A percentile compares a stretch with the other conserved stretches of the same genome.
Conservation (phyloP, 2,113 vertebrate genomes). For the Austrofundulus limnaeus region DNA sequence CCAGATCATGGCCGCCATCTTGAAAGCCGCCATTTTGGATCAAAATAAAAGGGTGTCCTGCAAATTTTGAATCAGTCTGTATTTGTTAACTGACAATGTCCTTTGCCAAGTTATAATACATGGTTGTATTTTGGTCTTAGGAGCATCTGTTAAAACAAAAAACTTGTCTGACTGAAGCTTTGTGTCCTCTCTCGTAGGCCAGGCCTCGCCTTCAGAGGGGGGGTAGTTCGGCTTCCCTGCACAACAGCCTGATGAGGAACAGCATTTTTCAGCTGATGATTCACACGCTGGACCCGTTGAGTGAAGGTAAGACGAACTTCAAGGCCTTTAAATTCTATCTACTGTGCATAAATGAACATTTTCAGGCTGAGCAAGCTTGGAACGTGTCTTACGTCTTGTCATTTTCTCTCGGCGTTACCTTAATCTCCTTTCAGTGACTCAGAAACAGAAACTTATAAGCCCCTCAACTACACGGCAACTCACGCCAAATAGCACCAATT, state of each 20-base stretch:
- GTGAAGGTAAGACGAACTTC: constrained; percentile 73
- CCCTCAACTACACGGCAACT: background rate
- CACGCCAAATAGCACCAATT: background rate
- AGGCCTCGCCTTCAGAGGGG: constrained; percentile 93
- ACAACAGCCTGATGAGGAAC: constrained; percentile 98
- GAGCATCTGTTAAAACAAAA: too few relatives aligned
- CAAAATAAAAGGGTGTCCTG: too few relatives aligned
- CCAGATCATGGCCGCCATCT: too few relatives aligned
- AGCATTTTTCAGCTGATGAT: constrained; percentile 99
- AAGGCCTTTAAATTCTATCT: background rate
- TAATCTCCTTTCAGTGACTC: constrained; percentile 12
- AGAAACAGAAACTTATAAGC: background rate
- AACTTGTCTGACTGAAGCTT: constrained; percentile 38
- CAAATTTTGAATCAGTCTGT: too few relatives aligned
- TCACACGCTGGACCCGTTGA: constrained; percentile 93
- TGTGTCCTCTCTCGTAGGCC: constrained; percentile 73
- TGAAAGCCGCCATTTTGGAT: too few relatives aligned
- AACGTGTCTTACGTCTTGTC: constrained; percentile 2
- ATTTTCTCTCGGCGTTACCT: constrained; percentile 12
- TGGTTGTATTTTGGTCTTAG: too few relatives aligned
- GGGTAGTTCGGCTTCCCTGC: constrained; percentile 94
- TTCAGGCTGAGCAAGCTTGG: constrained; percentile 5
- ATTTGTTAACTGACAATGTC: too few relatives aligned
- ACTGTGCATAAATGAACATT: background rate
- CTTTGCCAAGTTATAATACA: too few relatives aligned